Conservation (phyloP, 2,888 invertebrate genomes). For the Cremastinae sp. region DNA sequence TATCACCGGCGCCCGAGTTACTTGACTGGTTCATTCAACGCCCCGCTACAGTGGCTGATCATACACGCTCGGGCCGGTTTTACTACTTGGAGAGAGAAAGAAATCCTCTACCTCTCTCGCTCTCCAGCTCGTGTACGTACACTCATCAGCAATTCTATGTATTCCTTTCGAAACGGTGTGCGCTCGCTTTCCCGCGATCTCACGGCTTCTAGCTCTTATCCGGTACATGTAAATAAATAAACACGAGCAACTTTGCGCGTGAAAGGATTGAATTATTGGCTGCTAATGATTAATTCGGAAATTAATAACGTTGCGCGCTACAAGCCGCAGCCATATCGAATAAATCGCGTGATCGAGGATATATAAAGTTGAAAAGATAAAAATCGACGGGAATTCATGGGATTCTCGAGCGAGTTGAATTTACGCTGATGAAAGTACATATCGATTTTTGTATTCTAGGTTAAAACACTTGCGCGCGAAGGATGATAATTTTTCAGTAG, state of each 20-base stretch:
- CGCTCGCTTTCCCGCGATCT: constrained; percentile 38
- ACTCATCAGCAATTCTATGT: constrained; percentile 1
- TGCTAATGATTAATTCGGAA: constrained; percentile 35
- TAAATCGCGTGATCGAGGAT: neutral
- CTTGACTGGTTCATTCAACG: constrained; percentile 53
- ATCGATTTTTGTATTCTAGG: no score
- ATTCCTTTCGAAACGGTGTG: neutral
- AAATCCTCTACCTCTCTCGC: constrained; percentile 41
- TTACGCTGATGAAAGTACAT: no score
- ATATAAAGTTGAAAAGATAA: no score
- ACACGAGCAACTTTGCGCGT: neutral
- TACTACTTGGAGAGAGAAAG: constrained; percentile 55
- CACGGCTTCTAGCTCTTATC: constrained; percentile 14
- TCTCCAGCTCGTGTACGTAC: constrained; percentile 27
- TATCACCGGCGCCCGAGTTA: constrained; percentile 54
- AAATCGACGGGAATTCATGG: no score
- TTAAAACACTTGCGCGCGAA: no score
- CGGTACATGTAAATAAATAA: neutral
- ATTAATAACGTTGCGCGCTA: constrained; percentile 31
- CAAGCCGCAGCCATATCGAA: neutral
- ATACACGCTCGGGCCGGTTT: constrained; percentile 56
- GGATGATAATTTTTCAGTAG: no score
- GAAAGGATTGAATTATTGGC: constrained; percentile 45
- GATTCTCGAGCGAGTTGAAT: no score
- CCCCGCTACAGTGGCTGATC: constrained; percentile 42